Conservation (phyloP, 1,140 invertebrate genomes). For the Leptinotarsa defecta region DNA sequence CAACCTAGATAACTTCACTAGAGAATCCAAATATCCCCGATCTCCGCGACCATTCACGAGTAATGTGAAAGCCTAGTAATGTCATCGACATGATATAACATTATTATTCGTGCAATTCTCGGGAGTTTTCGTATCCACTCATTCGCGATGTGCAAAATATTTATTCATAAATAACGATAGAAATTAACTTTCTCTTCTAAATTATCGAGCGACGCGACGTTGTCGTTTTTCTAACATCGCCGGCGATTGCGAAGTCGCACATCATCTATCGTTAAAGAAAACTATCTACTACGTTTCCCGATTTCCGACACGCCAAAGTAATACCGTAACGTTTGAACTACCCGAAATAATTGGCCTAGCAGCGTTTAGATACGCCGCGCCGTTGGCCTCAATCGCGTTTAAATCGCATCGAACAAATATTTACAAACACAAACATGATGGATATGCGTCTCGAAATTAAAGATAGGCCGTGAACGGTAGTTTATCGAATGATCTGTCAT, state of each 20-base stretch:
- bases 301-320: not conserved
- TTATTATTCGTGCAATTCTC: too few relatives aligned
- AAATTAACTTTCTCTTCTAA: constrained; percentile 1
- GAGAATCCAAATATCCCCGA: too few relatives aligned
- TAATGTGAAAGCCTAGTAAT: not conserved
- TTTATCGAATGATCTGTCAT: not conserved
- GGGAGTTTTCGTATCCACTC: too few relatives aligned
- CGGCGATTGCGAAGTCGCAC: not conserved
- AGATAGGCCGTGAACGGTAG: not conserved
- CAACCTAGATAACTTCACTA: too few relatives aligned
- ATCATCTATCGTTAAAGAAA: not conserved
- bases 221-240: not conserved
- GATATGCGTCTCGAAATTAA: not conserved
- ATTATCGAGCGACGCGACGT: not conserved
- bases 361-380: not conserved
- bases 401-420: constrained; percentile 2
- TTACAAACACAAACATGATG: not conserved
- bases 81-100: too few relatives aligned
- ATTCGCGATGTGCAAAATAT: not conserved
- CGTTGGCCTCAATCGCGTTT: not conserved
- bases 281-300: constrained; percentile 2
- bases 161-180: not conserved
- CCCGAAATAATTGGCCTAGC: not conserved
- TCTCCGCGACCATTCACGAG: not conserved
- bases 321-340: not conserved